phyloP scores from a whole-genome alignment of 2,113 vertebrate genomes.

The Terrapene triunguis region DNA sequence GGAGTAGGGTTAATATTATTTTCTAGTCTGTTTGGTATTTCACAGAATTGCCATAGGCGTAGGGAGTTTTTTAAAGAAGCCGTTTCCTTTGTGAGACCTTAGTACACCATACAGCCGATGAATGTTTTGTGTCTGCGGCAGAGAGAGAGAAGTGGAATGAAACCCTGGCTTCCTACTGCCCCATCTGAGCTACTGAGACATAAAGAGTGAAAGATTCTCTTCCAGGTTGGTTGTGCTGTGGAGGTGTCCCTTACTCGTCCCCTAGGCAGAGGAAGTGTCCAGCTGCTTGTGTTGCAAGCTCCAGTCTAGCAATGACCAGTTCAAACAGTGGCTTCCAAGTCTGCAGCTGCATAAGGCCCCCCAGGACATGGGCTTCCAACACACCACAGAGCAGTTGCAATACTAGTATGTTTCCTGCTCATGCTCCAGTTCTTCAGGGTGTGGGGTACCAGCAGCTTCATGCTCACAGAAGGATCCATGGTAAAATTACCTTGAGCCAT shows the following conservation, averaged over 20 bases:
- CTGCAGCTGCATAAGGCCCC: neutral
- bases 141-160: neutral
- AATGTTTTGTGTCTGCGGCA: fast-evolving
- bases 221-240: neutral
- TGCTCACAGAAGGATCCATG: neutral
- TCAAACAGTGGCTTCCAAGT: slow-evolving; percentile 3
- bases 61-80: neutral
- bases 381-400: fast-evolving
- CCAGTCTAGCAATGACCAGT: neutral
- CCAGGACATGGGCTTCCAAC: neutral
- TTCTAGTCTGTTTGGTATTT: slow-evolving; percentile 31
- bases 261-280: neutral
- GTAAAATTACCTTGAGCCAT: neutral
- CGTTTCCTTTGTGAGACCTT: neutral
- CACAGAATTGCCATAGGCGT: neutral
- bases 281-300: neutral
- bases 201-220: neutral
- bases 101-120: neutral
- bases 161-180: neutral
- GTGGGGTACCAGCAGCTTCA: neutral
- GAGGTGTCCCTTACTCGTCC: neutral
- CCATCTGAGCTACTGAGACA: neutral
- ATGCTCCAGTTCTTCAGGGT: neutral
- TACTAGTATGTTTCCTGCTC: neutral
- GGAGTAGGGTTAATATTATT: slow-evolving; percentile 10